Base-by-base conservation (phyloP, 1,140 invertebrate species). In the Drosophila rufa region DNA sequence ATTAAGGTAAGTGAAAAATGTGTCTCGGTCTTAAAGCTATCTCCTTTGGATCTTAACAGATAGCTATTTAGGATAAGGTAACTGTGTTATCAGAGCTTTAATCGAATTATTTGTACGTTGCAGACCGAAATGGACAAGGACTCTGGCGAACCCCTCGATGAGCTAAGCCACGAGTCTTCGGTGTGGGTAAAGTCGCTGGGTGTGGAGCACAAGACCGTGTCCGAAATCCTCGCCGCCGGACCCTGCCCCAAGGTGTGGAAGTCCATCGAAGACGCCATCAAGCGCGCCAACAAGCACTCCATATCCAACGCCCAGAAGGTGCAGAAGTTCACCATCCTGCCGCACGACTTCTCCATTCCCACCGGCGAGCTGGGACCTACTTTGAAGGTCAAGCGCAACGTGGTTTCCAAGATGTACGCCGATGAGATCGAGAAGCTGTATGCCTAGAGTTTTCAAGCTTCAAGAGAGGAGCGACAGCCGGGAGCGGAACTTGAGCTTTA, bases 301-400 rank as follows among this genome's bases (percentile, higher is more conserved):
- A 96, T 96, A 65, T 98, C 97, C 7, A 97, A 97, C 93, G 98
- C 98, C 59, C 97, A 98, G 85, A 96, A 95, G 92, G 94, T 99
- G 59, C 97, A 98, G 92, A 99, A 99, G 92, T 98, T 98, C 94
- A 94, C 94, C n/a, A 95, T 99, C 69, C 93, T 99, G 66, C 97
- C 97, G 1, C 94, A 94, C 46, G 98, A 99, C 91, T 98, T 99
- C 93, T 97, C 97, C 15, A 94, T 98, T 71, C 94, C 95, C 61
- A 97, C 96, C 25, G 98, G 97, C 75, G 98, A 99, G 95, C 94
- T 99, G 83, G 97, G 97, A 68, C 97, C 97, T 62, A 98, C 97
- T 27, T 94, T 98, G 89, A 98, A 98, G 94, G 92, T 98, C 17
- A 97, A 96, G 93, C 94, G 97, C 67, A 96, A 95, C 79, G 93